These are phyloP conservation scores for Huso huso DNA, from an alignment of 2,797 vertebrate genomes.

Conservation along the genomic window DNA sequence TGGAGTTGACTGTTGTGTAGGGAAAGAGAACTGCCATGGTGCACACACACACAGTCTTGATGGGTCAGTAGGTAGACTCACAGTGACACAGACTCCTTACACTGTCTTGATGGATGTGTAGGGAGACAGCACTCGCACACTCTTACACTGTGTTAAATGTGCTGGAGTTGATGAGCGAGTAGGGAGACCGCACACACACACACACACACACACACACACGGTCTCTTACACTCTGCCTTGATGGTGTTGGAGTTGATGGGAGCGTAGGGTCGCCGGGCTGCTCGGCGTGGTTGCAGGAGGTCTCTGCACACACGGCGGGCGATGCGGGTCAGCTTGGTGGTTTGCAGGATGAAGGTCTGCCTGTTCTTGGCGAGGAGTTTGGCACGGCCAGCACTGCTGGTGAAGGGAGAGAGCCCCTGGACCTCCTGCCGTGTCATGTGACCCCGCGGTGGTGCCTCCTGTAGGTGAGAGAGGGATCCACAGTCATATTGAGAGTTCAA, in stretches of 20 bases:
- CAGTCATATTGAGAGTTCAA: too few relatives aligned
- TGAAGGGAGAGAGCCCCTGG: constrained; percentile 82
- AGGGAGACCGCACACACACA: too few relatives aligned
- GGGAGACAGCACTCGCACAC: too few relatives aligned
- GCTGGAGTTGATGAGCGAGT: too few relatives aligned
- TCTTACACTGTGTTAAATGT: too few relatives aligned
- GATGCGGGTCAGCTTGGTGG: constrained; percentile 85
- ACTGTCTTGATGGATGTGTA: too few relatives aligned
- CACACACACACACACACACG: neutral
- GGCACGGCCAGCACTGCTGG: constrained; percentile 81
- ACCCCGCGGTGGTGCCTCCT: constrained; percentile 66
- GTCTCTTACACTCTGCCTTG: constrained; percentile 80
- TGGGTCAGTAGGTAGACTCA: too few relatives aligned
- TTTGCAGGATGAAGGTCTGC: constrained; percentile 87
- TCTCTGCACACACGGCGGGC: constrained; percentile 85
- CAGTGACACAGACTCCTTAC: too few relatives aligned
- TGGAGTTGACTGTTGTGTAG: too few relatives aligned
- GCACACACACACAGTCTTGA: too few relatives aligned
- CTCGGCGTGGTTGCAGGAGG: constrained; percentile 80
- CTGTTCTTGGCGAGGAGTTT: constrained; percentile 90
- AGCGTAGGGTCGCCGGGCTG: constrained; percentile 81
- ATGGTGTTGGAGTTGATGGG: constrained; percentile 89
- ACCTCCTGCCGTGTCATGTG: constrained; percentile 84
- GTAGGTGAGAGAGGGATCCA: neutral
- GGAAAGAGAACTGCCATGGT: too few relatives aligned